A percentile compares a stretch with the other conserved stretches of the same genome.
Conservation (phyloP, 2,888 invertebrate genomes). For the Rhimphoctona megacephalus region DNA sequence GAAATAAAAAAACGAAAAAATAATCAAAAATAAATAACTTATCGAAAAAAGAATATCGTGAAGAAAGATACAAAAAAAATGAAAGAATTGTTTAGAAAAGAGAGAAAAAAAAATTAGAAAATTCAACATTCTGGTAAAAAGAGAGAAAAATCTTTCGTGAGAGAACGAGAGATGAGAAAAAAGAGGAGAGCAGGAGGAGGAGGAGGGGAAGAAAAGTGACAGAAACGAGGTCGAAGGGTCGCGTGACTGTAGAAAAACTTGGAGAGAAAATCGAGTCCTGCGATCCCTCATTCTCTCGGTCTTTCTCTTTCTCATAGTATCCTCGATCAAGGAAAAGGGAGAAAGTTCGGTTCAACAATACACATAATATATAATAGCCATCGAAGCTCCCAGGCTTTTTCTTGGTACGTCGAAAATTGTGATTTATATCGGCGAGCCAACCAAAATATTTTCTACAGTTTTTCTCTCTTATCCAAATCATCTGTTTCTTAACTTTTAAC, state of each 20-base stretch:
- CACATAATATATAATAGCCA: slow-evolving; percentile 23
- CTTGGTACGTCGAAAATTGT: slow-evolving; percentile 42
- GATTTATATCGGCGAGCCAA: slow-evolving; percentile 39
- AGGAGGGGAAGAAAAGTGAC: neutral
- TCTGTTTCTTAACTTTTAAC: slow-evolving; percentile 24
- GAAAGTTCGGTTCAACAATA: slow-evolving; percentile 14
- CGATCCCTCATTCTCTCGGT: slow-evolving; percentile 23
- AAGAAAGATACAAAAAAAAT: neutral
- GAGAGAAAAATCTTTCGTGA: neutral
- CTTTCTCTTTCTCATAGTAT: neutral
- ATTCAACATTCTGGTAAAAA: neutral
- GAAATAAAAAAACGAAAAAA: neutral
- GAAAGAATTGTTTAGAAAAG: neutral
- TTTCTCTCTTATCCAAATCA: neutral
- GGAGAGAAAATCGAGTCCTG: slow-evolving; percentile 35
- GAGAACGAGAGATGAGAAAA: neutral
- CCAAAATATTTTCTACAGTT: slow-evolving; percentile 17
- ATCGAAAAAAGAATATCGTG: neutral
- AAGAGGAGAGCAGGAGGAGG: no score
- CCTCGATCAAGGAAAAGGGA: neutral
- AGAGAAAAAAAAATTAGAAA: neutral
- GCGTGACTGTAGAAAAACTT: slow-evolving; percentile 54
- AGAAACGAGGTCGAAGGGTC: slow-evolving; percentile 49
- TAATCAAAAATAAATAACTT: neutral
- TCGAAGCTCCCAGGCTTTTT: slow-evolving; percentile 11